Evolutionary conservation across 2,113 vertebrate species (phyloP).

Genomic region (Xerus inauris): DNA sequence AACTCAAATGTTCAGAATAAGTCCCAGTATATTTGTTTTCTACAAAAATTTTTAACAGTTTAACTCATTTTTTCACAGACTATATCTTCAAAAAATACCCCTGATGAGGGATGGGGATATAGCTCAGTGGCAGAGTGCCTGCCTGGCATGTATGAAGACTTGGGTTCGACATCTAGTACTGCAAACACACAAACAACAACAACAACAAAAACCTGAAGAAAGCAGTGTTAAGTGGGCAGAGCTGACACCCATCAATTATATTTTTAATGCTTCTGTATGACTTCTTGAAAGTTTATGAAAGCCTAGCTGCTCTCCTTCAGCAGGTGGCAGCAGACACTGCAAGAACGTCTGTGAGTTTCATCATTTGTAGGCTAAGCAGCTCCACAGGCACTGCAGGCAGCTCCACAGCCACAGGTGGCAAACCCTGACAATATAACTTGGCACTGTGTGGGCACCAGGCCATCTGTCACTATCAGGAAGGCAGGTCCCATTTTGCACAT

Average conservation of each 20-base stretch:
- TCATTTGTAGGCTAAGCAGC: neutral
- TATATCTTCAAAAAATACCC: neutral
- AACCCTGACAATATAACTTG: neutral
- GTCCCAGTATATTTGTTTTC: conserved; percentile 12
- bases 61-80: conserved; percentile 8
- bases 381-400: rapidly evolving
- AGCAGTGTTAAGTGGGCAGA: neutral
- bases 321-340: conserved; percentile 45
- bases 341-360: neutral
- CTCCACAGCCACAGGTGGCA: conserved; percentile 52
- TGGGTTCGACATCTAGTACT: too few relatives aligned
- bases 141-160: too few relatives aligned
- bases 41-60: conserved; percentile 53
- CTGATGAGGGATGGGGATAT: too few relatives aligned
- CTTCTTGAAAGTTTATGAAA: neutral
- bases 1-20: conserved; percentile 47
- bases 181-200: too few relatives aligned
- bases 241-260: rapidly evolving
- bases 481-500: neutral
- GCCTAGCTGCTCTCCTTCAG: neutral
- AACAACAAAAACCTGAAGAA: neutral
- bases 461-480: neutral
- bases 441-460: neutral
- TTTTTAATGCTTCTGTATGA: rapidly evolving
- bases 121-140: too few relatives aligned